A percentile compares a stretch with the other conserved stretches of the same genome.
Evolutionary conservation across 92 coral and sea anemone genomes (phyloP).

Genomic region (Zoanthus gigantus): DNA sequence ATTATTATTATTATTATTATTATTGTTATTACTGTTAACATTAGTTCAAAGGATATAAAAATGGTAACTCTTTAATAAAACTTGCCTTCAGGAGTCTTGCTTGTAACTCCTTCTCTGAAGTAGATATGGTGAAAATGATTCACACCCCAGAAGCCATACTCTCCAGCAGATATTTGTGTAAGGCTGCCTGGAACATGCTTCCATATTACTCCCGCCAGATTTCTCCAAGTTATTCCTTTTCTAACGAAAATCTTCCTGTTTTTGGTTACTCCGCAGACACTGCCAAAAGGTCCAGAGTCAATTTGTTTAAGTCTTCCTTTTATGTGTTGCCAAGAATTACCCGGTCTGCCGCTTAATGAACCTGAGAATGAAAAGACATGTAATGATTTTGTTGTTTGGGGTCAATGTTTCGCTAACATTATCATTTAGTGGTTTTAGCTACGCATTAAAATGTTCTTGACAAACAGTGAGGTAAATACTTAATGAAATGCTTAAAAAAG

Average conservation of each 20-base stretch:
- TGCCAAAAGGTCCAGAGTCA: conserved; percentile 53
- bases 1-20: no score
- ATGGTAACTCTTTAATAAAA: not conserved
- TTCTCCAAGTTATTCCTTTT: conserved; percentile 30
- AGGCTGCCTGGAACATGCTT: conserved; percentile 22
- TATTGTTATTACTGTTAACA: no score
- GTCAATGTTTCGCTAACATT: no score
- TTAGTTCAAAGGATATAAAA: not conserved
- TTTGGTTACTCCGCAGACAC: conserved; percentile 31
- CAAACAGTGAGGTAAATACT: no score
- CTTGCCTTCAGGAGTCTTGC: conserved; percentile 24
- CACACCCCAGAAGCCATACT: conserved; percentile 43
- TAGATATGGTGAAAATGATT: conserved; percentile 22
- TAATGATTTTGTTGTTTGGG: no score
- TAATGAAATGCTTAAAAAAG: no score
- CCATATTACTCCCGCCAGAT: conserved; percentile 37
- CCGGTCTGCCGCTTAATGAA: not conserved
- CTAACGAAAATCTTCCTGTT: conserved; percentile 4
- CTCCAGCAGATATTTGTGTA: conserved; percentile 38
- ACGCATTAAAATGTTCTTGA: no score
- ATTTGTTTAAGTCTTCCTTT: conserved; percentile 39
- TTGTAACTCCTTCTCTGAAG: conserved; percentile 45
- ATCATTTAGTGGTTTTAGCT: no score
- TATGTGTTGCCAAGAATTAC: conserved; percentile 22
- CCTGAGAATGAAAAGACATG: not conserved